Base-by-base conservation (phyloP, 2,888 invertebrate genomes). In the Leptinotarsa tumamoca region DNA sequence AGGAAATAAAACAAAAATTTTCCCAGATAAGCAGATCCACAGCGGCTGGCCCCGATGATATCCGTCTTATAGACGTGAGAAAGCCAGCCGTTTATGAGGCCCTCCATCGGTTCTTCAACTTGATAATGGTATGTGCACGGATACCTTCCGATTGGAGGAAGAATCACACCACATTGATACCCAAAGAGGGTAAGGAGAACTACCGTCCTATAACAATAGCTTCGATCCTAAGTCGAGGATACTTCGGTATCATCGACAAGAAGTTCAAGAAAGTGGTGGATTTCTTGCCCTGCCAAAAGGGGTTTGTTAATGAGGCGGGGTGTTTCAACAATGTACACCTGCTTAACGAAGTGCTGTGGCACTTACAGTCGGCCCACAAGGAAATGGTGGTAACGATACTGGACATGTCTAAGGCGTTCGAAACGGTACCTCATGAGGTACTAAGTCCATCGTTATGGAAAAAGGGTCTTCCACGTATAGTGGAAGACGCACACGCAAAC, bases 321-420 rank as follows among this genome's bases (percentile, higher is more conserved):
- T 83, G 83, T 67, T 84, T 84, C 70, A 85, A 86, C 18, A 86
- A 85, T 72, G 76, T 84, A 56, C 82, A 81, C 68, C 78, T 86
- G 43, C 81, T 86, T 0, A 80, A 81, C 23, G 78, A 84, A 76
- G 74, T 68, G 80, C 80, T 84, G 78, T 74, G 81, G 78, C 83
- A 82, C 80, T 76, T 82, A 72, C 83, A 82, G 70, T n/a, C n/a
- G n/a, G 69, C 73, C 61, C 43, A 74, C 23, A 54, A 76, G 76
- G 84, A 85, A 56, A 83, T 89, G 77, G 88, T 88, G 76, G 81
- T 87, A 69, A 87, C 85, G 71, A 85, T 87, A 56, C 80, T 89
- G 43, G 89, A 89, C 79, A 86, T 89, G 49, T 84, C 87, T 15
- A 89, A 33, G 5, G 27, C 27, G 27, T 33, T 33, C 27, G 27